Evolutionary conservation across 2,113 vertebrate genomes (phyloP).

Genomic region (Piliocolobus tephrosceles): DNA sequence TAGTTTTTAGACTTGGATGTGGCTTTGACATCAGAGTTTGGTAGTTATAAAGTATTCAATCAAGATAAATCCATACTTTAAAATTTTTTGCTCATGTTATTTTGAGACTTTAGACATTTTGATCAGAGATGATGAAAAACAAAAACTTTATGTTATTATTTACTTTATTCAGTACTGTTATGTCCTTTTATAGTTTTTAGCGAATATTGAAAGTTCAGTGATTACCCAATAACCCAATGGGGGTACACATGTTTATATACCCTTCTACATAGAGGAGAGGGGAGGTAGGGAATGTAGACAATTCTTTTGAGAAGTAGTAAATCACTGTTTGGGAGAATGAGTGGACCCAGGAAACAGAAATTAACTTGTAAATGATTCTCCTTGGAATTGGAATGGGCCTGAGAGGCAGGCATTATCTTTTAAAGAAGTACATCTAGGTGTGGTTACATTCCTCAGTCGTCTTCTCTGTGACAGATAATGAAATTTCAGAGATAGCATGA

Average conservation of each 20-base stretch:
- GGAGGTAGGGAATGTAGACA: not conserved
- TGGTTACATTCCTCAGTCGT: not conserved
- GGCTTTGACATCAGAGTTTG: not conserved
- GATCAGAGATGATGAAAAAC: not conserved
- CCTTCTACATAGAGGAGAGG: not conserved
- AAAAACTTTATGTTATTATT: not conserved
- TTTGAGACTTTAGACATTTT: constrained; percentile 29
- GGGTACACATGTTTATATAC: not conserved
- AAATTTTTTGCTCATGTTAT: not conserved
- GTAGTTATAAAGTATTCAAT: not conserved
- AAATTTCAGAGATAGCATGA: not conserved
- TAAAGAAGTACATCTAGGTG: not conserved
- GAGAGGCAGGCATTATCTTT: not conserved
- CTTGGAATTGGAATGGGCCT: not conserved
- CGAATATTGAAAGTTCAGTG: not conserved
- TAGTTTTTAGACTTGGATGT: not conserved
- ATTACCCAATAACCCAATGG: not conserved
- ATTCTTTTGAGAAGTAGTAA: not conserved
- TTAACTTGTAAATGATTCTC: not conserved
- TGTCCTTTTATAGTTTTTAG: not conserved
- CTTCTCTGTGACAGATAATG: not conserved
- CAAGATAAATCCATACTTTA: not conserved
- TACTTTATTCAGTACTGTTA: constrained; percentile 17
- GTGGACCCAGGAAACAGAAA: not conserved
- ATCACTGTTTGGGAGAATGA: not conserved